Evolutionary conservation across 2,888 invertebrate species (phyloP).

Genomic region (Polietes domitor): DNA sequence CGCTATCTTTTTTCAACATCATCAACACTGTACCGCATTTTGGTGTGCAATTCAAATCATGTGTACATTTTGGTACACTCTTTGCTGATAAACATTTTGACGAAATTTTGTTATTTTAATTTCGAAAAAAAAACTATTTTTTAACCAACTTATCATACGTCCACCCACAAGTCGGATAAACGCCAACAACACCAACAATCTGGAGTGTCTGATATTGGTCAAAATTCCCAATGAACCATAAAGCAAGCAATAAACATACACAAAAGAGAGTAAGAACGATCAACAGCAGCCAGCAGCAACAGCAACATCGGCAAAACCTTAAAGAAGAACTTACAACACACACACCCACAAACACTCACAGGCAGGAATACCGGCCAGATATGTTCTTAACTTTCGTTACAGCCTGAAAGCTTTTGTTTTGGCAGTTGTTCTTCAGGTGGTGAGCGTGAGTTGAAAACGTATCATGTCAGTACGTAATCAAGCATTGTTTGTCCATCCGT

Average conservation of each 20-base stretch:
- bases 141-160: not conserved
- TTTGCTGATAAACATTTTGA: too few relatives aligned
- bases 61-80: too few relatives aligned
- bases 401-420: slow-evolving; percentile 1
- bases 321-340: slow-evolving; percentile 16
- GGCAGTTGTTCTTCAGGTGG: not conserved
- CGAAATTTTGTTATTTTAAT: too few relatives aligned
- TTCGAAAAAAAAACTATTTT: not conserved
- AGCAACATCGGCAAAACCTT: slow-evolving; percentile 14
- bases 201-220: not conserved
- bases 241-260: not conserved
- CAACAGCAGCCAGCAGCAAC: not conserved
- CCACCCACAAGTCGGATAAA: not conserved
- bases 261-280: not conserved
- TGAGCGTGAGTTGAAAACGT: slow-evolving; percentile 10
- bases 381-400: slow-evolving; percentile 28
- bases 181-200: not conserved
- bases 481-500: not conserved
- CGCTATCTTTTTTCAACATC: too few relatives aligned
- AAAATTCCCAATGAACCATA: not conserved
- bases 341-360: not conserved
- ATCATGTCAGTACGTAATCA: slow-evolving; percentile 28
- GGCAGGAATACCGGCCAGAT: not conserved
- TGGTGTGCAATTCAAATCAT: too few relatives aligned
- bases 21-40: too few relatives aligned